Evolutionary conservation across 1,140 invertebrate genomes (phyloP), one percentile per base, ranked within the genome.

Genomic region (Drosophila lacertosa): DNA sequence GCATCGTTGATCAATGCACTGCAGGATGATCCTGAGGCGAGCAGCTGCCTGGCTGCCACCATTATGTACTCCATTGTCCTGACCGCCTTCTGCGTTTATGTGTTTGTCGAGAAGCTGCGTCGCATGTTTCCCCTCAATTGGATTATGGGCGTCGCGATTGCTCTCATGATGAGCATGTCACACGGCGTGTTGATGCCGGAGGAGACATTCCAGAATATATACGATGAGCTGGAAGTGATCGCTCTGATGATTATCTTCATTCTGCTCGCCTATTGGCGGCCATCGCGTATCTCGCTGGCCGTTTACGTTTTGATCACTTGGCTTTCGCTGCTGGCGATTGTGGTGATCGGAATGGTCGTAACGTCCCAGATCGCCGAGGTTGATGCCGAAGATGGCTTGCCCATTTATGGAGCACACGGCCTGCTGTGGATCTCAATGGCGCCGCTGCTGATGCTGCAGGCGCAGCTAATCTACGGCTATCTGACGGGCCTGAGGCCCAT

Each of bases 391-490:
- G 16, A 42, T 20, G 0, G n/a, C n/a, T n/a, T 55, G 1, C 10
- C 9, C 2, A 0, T 16, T 7, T 15, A 13, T 9, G 16, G 29
- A 0, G 11, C 18, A 0, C 64, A 81, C 26, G 24, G 39, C 32
- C 0, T 24, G 0, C 5, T 81, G 9, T 70, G 57, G 68, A 1
- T 55, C 1, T 0, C 35, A 1, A 13, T 51, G 26, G 53, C 42
- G 13, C 81, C 81, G 0, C 0, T 86, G 16, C n/a, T 86, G 10
- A 37, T 81, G 2, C 71, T 67, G n/a, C 77, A 84, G 54, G 42
- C 40, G 0, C 82, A 74, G 26, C 54, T 84, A 0, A 64, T 84
- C 22, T 37, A 59, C 13, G 81, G 81, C 5, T 18, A 44, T 5
- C 47, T 55, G 33, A 5, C 26, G 0, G 47, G 60, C 5, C 0